phyloP scores from a whole-genome alignment of 2,797 vertebrate genomes.

The Crocodylus rhombifer region DNA sequence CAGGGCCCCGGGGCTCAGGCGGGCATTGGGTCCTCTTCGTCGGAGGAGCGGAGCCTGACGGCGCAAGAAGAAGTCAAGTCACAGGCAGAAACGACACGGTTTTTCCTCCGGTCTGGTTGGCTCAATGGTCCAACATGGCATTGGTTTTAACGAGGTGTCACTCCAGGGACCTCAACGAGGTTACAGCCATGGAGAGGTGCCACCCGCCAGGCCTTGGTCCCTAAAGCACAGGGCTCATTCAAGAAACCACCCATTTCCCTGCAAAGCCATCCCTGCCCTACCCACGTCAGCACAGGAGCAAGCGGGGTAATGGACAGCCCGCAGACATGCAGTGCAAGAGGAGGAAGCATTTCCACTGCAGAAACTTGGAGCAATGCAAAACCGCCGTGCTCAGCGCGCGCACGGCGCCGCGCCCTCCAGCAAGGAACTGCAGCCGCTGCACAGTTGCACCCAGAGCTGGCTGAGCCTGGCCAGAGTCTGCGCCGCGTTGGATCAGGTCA shows the following conservation, averaged over 20 bases:
- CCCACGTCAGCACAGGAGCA: background rate
- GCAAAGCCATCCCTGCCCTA: background rate
- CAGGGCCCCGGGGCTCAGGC: background rate
- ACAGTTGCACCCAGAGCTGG: background rate
- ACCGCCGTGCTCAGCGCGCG: background rate
- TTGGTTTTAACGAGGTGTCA: no score
- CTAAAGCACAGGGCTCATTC: background rate
- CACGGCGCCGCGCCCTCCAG: background rate
- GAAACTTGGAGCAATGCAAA: background rate
- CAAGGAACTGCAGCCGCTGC: background rate
- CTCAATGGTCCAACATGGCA: no score
- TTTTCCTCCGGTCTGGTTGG: no score
- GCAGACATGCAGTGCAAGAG: no score
- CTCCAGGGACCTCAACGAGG: no score
- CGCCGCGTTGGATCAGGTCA: background rate
- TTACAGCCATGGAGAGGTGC: no score
- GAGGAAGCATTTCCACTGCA: background rate
- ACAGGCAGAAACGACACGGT: no score
- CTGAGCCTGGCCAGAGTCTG: background rate
- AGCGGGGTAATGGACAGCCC: background rate
- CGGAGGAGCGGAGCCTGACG: background rate
- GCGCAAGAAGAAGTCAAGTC: background rate
- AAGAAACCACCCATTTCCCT: background rate
- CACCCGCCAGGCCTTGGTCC: background rate
- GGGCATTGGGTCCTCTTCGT: background rate